Evolutionary conservation across 2,888 invertebrate genomes (phyloP), one percentile per base, ranked within the genome.

Genomic region (Caenorhabditis sinica): DNA sequence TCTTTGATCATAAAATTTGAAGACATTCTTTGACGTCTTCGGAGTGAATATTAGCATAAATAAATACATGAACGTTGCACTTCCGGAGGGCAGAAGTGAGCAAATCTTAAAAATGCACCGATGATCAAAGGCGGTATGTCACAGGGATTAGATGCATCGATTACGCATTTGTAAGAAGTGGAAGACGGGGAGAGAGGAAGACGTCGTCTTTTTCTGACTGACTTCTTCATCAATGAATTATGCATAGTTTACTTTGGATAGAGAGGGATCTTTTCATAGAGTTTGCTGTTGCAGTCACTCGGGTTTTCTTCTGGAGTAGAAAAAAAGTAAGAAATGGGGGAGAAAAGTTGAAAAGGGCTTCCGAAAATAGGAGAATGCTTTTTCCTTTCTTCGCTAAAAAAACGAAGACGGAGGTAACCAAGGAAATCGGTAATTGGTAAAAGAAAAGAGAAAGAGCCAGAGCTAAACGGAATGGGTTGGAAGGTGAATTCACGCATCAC

Each of bases 401-500:
- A 20, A 49, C 20, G 49, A 60, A 56, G 56, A 40, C 8, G 40
- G 40, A 58, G 68, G 68, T 69, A 51, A 61, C 69, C 53, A 58
- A 69, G 61, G 49, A 61, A 60, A 69, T 69, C 69, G 68, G 60
- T 76, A 60, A 76, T 76, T 68, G 60, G 61, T 28, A 49, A 60
- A 68, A 66, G 30, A 53, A 61, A 56, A 45, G 43, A 53, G 53
- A 23, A 15, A 33, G 30, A 45, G 30, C 53, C 30, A 36, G 43
- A 11, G 25, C 23, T 20, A 43, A 71, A 51, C 56, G 25, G 65
- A 75, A 56, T 56, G 36, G 51, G 65, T 36, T 51, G 43, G 56
- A 25, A 53, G 63, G 40, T 63, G 49, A 74, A 33, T 72, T 79
- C 79, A 79, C 79, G 79, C 79, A 79, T 79, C 79, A 79, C 71